Percentiles rank a stretch among this genome's conserved stretches.
phyloP scores from a whole-genome alignment of 1,140 invertebrate genomes.

The Heliconius melpomene region DNA sequence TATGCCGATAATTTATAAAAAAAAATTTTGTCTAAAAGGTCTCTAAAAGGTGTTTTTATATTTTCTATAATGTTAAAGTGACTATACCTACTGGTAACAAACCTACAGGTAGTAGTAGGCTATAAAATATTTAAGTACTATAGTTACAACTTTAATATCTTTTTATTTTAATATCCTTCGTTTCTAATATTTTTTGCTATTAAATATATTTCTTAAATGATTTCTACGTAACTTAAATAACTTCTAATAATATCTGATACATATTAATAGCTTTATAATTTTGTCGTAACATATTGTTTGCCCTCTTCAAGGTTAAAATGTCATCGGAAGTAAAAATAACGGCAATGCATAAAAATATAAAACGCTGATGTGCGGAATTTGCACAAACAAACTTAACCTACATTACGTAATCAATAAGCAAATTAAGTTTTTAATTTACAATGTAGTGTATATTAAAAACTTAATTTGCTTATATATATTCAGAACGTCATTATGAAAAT shows the following conservation, averaged over 20 bases:
- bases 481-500: background rate
- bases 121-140: too few relatives aligned
- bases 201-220: too few relatives aligned
- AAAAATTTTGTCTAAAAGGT: too few relatives aligned
- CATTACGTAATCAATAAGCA: constrained; percentile 22
- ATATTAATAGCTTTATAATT: background rate
- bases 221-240: background rate
- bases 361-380: constrained; percentile 23
- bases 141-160: too few relatives aligned
- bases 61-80: too few relatives aligned
- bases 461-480: too few relatives aligned
- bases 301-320: constrained; percentile 34
- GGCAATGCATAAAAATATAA: constrained; percentile 24
- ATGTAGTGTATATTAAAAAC: background rate
- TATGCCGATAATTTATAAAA: background rate
- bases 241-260: background rate
- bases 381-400: constrained; percentile 29
- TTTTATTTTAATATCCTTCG: too few relatives aligned
- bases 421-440: background rate
- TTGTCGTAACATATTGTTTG: constrained; percentile 14
- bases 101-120: too few relatives aligned
- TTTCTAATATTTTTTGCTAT: too few relatives aligned
- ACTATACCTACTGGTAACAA: too few relatives aligned
- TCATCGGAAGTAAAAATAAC: constrained; percentile 41
- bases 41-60: too few relatives aligned